Evolutionary conservation across 2,113 vertebrate genomes (phyloP).

Genomic region (Genyomyrus donnyi): DNA sequence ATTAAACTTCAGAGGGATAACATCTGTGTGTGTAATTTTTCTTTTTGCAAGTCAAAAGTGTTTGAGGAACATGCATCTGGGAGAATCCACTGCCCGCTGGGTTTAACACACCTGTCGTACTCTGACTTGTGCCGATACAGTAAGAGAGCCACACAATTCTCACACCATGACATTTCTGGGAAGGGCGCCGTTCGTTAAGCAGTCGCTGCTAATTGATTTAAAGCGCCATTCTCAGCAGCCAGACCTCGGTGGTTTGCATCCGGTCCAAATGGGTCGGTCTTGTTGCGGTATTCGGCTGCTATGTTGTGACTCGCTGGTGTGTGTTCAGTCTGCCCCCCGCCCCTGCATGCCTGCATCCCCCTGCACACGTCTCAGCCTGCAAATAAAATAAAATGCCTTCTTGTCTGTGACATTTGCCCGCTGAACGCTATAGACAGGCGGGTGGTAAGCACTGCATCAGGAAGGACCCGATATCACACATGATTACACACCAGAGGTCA

Average conservation of each 20-base stretch:
- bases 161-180: background rate
- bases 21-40: slow-evolving; percentile 1
- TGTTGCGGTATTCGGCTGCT: background rate
- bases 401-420: slow-evolving; percentile 6
- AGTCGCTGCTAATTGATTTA: background rate
- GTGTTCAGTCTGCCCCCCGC: background rate
- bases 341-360: slow-evolving; percentile 3
- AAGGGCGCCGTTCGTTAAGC: background rate
- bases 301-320: background rate
- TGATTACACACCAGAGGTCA: background rate
- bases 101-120: background rate
- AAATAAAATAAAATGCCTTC: background rate
- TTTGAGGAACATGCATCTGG: background rate
- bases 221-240: background rate
- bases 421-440: slow-evolving; percentile 15
- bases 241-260: background rate
- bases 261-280: background rate
- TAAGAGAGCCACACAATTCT: background rate
- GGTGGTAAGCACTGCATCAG: slow-evolving; percentile 9
- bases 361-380: background rate
- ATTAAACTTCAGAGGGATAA: slow-evolving; percentile 12
- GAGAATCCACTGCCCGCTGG: background rate
- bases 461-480: background rate
- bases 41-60: background rate
- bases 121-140: background rate